Base-by-base conservation (phyloP, 2,113 vertebrate genomes). In the Panthera uncia region DNA sequence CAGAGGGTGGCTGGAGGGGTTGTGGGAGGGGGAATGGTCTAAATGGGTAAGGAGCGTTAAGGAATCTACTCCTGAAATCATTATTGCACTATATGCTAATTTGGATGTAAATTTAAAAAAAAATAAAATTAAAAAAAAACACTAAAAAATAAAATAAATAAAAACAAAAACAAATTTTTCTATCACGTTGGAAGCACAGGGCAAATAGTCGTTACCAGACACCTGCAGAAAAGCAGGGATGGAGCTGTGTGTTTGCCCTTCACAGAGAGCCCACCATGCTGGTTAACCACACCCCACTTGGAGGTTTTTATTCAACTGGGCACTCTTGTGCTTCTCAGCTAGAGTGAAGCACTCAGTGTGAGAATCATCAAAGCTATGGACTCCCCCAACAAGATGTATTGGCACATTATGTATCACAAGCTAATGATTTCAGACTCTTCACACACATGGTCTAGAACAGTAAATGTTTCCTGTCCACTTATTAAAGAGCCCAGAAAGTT, bases 391-490 rank as follows among this genome's bases (percentile, higher is more conserved):
- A 31, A 31, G 45, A 83, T 31, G 7, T 2, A 45, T 10, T 82
- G 57, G 50, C 21, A 21, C 15, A 12, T 14, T 5, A 85, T 11
- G 1, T 29, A 13, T 63, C 21, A 18, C 66, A 63, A 88, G 38
- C 14, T 82, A 85, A 15, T 41, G 38, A 76, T 52, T 74, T 65
- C 55, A 45, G 29, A 9, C 21, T 82, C 68, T 63, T 97, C 55
- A 52, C 2, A 63, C 21, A 63, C 33, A 94, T 12, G 11, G 50
- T 85, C 45, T 41, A 57, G n/a, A 89, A 83, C 2, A 65, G 15
- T 33, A 89, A 76, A 31, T 57, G 45, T 81, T 79, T 96, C 66
- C 76, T 95, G 89, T 89, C 50, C 89, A 19, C 36, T 55, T 76
- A 65, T 69, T 88, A 94, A 92, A 95, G n/a, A 74, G 21, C 66